These are phyloP conservation scores for Apocheima hispidaria DNA, from an alignment of 2,888 invertebrate species.

Conservation along the genomic window DNA sequence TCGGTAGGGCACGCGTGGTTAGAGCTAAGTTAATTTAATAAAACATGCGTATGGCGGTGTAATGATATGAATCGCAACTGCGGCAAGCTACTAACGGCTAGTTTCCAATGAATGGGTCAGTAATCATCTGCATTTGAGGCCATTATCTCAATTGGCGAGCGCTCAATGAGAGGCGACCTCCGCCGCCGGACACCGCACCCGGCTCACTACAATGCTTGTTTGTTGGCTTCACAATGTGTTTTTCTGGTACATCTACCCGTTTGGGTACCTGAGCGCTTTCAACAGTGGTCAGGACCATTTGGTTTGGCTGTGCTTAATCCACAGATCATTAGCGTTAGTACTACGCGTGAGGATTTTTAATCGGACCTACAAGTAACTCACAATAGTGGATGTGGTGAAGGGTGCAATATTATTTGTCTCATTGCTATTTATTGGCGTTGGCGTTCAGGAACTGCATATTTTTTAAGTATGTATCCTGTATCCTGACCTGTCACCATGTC, in stretches of 20 bases:
- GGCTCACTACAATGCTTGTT: constrained; percentile 67
- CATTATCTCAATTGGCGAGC: constrained; percentile 84
- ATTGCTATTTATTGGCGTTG: too few relatives aligned
- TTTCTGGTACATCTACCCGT: constrained; percentile 59
- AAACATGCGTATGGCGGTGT: constrained; percentile 54
- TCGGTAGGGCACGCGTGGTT: constrained; percentile 58
- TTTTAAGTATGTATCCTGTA: too few relatives aligned
- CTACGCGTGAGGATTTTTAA: constrained; percentile 15
- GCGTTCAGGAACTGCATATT: too few relatives aligned
- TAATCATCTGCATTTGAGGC: constrained; percentile 84
- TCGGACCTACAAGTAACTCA: not conserved
- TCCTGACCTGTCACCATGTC: too few relatives aligned
- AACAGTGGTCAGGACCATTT: constrained; percentile 28
- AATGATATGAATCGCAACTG: constrained; percentile 69
- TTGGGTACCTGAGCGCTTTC: constrained; percentile 36
- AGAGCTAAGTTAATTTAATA: constrained; percentile 70
- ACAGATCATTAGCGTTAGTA: constrained; percentile 21
- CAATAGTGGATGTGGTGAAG: not conserved
- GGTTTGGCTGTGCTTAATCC: constrained; percentile 29
- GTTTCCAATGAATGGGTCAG: constrained; percentile 81
- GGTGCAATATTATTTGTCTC: not conserved
- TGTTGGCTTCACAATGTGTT: constrained; percentile 76
- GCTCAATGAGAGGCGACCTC: constrained; percentile 78
- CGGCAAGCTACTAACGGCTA: constrained; percentile 67
- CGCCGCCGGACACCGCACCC: constrained; percentile 80